phyloP scores from a whole-genome alignment of 2,113 vertebrate genomes.

The Chaetodon auriga region DNA sequence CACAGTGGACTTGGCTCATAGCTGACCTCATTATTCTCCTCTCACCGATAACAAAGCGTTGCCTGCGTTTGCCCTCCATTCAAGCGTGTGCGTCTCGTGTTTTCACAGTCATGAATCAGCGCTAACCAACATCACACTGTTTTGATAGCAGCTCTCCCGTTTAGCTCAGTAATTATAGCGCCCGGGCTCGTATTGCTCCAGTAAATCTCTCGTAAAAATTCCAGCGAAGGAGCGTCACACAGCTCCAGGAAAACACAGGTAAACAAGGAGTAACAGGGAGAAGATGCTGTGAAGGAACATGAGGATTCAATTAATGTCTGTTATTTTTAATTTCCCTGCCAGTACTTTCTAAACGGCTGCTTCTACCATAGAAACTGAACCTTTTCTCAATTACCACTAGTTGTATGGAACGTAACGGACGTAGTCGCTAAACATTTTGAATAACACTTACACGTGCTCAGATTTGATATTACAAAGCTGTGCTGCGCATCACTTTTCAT shows the following conservation, averaged over 20 bases:
- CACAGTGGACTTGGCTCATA: conserved; percentile 61
- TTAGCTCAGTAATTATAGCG: conserved; percentile 66
- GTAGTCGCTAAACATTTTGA: too few relatives aligned
- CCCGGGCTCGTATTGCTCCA: conserved; percentile 41
- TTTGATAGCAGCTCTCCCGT: conserved; percentile 62
- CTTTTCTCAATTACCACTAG: not conserved
- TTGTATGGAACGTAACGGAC: not conserved
- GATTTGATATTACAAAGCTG: too few relatives aligned
- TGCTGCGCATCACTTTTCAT: too few relatives aligned
- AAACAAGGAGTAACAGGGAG: conserved; percentile 29
- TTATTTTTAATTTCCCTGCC: not conserved
- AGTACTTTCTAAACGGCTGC: not conserved
- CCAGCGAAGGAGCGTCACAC: conserved; percentile 39
- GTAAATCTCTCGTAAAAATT: conserved; percentile 60
- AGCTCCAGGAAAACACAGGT: conserved; percentile 55
- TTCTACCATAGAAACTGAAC: not conserved
- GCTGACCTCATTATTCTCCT: conserved; percentile 78
- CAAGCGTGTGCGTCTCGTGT: conserved; percentile 10
- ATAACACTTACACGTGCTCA: too few relatives aligned
- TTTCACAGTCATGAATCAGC: conserved; percentile 68
- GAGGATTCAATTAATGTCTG: not conserved
- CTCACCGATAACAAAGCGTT: conserved; percentile 68
- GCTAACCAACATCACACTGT: conserved; percentile 40
- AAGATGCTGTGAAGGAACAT: conserved; percentile 1
- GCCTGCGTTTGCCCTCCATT: conserved; percentile 50